phyloP scores from a whole-genome alignment of 2,797 vertebrate genomes.

The Pantherophis alleghaniensis region DNA sequence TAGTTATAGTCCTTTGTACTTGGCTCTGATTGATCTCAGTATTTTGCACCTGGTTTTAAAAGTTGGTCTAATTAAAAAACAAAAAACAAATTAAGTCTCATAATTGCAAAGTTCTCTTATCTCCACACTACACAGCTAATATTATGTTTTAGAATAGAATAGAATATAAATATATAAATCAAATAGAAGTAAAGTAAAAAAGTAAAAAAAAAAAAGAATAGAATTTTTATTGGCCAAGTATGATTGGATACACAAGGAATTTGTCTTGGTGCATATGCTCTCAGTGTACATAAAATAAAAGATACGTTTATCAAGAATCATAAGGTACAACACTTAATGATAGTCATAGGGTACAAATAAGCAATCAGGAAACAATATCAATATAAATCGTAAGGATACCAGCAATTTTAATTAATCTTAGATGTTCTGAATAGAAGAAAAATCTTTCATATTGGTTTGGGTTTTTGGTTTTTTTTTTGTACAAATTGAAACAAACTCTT shows the following conservation, averaged over 20 bases:
- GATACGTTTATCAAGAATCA: no score
- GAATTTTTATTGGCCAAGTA: no score
- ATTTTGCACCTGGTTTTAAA: neutral
- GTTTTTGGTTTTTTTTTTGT: neutral
- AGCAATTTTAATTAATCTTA: neutral
- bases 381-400: no score
- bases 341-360: no score
- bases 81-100: neutral
- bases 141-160: neutral
- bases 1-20: neutral
- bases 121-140: neutral
- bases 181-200: no score
- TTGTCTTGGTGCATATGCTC: no score
- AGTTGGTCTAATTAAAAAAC: neutral
- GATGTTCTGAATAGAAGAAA: neutral
- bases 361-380: no score
- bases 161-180: no score
- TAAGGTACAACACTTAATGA: no score
- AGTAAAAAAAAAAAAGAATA: no score
- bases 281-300: no score
- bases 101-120: neutral
- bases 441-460: neutral
- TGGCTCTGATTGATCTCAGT: neutral
- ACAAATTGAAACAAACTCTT: neutral
- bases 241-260: no score